phyloP scores from a whole-genome alignment of 2,888 invertebrate genomes.

The Pristionchus japonicus region DNA sequence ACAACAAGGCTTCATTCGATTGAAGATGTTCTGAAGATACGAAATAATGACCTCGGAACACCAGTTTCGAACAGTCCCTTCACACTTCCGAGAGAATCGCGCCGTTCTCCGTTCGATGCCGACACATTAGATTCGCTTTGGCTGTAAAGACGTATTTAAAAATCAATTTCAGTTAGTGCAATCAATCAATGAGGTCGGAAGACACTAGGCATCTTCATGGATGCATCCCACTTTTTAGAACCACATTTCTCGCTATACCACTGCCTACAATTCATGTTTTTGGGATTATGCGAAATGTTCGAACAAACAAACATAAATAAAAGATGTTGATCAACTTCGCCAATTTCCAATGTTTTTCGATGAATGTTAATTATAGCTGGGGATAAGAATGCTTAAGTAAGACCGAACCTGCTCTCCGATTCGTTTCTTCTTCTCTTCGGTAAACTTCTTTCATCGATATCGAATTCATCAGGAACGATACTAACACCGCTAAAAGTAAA shows the following conservation, averaged over 20 bases:
- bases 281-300: too few relatives aligned
- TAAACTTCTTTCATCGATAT: background rate
- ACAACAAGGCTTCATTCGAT: too few relatives aligned
- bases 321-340: background rate
- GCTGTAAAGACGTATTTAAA: background rate
- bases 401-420: background rate
- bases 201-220: too few relatives aligned
- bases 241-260: too few relatives aligned
- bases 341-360: too few relatives aligned
- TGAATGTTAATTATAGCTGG: too few relatives aligned
- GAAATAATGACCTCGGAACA: background rate
- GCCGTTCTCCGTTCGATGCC: background rate
- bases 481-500: background rate
- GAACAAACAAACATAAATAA: too few relatives aligned
- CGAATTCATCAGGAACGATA: slow-evolving; percentile 3
- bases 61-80: background rate
- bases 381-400: background rate
- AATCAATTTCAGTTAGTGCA: too few relatives aligned
- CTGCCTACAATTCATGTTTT: too few relatives aligned
- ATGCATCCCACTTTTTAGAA: too few relatives aligned
- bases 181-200: too few relatives aligned
- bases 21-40: too few relatives aligned
- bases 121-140: background rate
- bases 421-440: background rate
- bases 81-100: background rate